A percentile compares a stretch with the other conserved stretches of the same genome.
Conservation (phyloP, 2,113 vertebrate species). For the Oceanites oceanicus region DNA sequence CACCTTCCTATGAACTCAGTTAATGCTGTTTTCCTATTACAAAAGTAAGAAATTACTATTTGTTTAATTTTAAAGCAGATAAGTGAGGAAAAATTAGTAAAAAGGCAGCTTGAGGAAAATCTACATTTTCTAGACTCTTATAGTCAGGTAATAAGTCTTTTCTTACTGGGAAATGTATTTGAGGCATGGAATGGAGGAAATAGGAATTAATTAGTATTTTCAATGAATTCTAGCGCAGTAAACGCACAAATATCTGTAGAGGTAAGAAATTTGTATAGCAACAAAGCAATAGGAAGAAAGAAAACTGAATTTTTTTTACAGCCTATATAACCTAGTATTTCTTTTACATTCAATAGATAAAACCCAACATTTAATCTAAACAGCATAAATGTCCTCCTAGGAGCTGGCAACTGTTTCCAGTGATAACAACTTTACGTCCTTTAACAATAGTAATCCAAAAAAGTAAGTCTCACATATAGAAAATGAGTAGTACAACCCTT, state of each 20-base stretch:
- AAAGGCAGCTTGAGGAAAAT: background rate
- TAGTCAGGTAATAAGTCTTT: background rate
- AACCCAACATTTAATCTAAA: background rate
- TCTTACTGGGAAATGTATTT: background rate
- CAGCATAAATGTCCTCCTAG: background rate
- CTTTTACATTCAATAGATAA: background rate
- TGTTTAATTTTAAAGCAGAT: background rate
- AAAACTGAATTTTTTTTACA: background rate
- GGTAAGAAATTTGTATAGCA: background rate
- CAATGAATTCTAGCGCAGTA: background rate
- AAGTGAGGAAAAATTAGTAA: background rate
- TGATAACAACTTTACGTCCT: background rate
- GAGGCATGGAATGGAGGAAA: background rate
- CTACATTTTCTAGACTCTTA: background rate
- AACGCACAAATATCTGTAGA: background rate
- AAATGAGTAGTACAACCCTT: constrained; percentile 2
- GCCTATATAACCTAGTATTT: background rate
- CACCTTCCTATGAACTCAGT: background rate
- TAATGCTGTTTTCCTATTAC: background rate
- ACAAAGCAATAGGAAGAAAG: background rate
- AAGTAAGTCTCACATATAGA: background rate
- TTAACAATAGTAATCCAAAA: constrained; percentile 20
- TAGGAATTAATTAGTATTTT: background rate
- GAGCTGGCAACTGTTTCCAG: background rate
- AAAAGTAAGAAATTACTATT: background rate